Conservation (phyloP, 2,797 vertebrate genomes). For the Galaxias olidus region DNA sequence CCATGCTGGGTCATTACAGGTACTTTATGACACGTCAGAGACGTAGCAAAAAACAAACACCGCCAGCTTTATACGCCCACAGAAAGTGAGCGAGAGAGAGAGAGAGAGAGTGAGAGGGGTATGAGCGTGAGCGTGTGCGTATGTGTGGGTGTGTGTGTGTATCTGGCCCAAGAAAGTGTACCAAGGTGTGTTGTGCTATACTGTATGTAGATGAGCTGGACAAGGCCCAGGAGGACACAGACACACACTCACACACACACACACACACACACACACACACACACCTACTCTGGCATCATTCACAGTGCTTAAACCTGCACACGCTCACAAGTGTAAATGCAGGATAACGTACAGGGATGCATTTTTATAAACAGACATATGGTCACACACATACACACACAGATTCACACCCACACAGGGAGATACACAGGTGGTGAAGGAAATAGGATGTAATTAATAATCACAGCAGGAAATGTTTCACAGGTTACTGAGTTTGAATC, state of each 20-base stretch:
- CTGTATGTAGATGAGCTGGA: neutral
- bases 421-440: conserved; percentile 35
- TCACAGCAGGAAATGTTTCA: conserved; percentile 51
- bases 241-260: conserved; percentile 4
- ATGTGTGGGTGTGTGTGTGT: too few species aligned
- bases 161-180: neutral
- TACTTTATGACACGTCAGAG: conserved; percentile 11
- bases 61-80: conserved; percentile 22
- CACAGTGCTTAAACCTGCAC: neutral
- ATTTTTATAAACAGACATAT: neutral
- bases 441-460: conserved; percentile 54
- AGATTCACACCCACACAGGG: conserved; percentile 24
- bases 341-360: neutral
- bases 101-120: conserved; percentile 3
- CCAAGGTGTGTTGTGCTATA: neutral
- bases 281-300: neutral
- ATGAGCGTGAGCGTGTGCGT: neutral
- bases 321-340: too few species aligned
- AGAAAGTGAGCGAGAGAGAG: neutral
- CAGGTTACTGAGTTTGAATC: conserved; percentile 31
- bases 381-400: conserved; percentile 10
- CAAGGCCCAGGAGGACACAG: neutral
- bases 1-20: too few species aligned
- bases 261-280: conserved; percentile 4
- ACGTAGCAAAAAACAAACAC: conserved; percentile 23